These are phyloP conservation scores for Chromoteleia sp. DNA, from an alignment of 2,888 invertebrate genomes.

Conservation along the genomic window DNA sequence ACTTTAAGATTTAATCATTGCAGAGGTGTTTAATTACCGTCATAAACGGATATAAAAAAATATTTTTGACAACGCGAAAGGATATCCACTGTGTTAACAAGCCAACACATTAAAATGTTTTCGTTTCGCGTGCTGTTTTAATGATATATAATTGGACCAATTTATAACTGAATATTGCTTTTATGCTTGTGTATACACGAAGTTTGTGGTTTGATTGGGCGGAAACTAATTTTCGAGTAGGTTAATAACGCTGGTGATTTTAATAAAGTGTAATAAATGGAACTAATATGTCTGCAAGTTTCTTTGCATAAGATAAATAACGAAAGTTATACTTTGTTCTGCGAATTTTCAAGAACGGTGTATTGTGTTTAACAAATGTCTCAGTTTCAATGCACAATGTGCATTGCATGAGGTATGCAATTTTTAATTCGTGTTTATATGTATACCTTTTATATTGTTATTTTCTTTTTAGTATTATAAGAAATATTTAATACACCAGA, in stretches of 20 bases:
- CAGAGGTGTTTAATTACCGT: slow-evolving; percentile 51
- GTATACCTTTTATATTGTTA: too few relatives aligned
- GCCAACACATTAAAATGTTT: slow-evolving; percentile 30
- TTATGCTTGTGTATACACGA: slow-evolving; percentile 9
- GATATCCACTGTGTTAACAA: slow-evolving; percentile 46
- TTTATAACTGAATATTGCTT: slow-evolving; percentile 53
- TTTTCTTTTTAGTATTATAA: too few relatives aligned
- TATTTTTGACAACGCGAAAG: slow-evolving; percentile 39
- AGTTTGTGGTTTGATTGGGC: slow-evolving; percentile 32
- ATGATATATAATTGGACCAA: slow-evolving; percentile 51
- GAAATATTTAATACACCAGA: too few relatives aligned
- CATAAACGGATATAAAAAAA: slow-evolving; percentile 46
- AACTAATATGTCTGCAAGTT: slow-evolving; percentile 25
- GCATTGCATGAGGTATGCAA: too few relatives aligned
- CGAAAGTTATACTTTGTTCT: slow-evolving; percentile 8
- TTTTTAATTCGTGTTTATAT: too few relatives aligned
- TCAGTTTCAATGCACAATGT: too few relatives aligned
- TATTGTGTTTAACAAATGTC: too few relatives aligned
- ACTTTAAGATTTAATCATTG: slow-evolving; percentile 53
- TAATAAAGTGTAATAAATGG: slow-evolving; percentile 32
- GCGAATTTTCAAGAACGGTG: too few relatives aligned
- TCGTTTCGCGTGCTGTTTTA: slow-evolving; percentile 43
- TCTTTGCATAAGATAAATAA: slow-evolving; percentile 10
- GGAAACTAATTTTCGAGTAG: slow-evolving; percentile 45
- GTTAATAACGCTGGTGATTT: slow-evolving; percentile 33